phyloP scores from a whole-genome alignment of 2,113 vertebrate species.

The Rhea pennata region DNA sequence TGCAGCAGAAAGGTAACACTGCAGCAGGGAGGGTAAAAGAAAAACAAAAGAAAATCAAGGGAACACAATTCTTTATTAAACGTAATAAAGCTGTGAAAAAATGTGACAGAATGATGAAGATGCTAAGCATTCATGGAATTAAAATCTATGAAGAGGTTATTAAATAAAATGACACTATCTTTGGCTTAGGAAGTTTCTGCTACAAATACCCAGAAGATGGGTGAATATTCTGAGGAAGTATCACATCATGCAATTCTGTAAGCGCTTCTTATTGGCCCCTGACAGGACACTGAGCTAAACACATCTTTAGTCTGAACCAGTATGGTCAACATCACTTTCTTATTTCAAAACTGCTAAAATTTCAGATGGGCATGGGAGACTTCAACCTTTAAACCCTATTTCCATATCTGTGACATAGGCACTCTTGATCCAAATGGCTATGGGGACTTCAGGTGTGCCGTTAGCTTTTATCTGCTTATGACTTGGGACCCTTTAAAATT shows the following conservation, averaged over 20 bases:
- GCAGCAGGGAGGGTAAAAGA: neutral
- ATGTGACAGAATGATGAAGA: neutral
- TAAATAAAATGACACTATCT: neutral
- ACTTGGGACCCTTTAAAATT: neutral
- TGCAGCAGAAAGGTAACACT: fast-evolving
- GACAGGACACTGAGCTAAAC: neutral
- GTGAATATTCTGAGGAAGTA: neutral
- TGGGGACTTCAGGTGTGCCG: neutral
- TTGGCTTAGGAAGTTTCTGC: neutral
- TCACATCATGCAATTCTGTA: too few species aligned
- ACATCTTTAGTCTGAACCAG: neutral
- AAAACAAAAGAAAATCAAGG: neutral
- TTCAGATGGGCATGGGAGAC: neutral
- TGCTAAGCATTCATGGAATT: neutral
- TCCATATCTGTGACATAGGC: neutral
- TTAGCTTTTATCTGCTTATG: neutral
- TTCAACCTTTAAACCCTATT: neutral
- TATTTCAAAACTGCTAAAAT: neutral
- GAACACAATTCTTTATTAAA: neutral
- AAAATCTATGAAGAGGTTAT: neutral
- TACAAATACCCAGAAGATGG: neutral
- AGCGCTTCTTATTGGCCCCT: neutral
- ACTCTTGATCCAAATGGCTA: neutral
- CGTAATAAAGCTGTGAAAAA: neutral
- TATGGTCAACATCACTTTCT: neutral